Evolutionary conservation across 2,113 vertebrate species (phyloP).

Genomic region (Gracilinanus agilis): DNA sequence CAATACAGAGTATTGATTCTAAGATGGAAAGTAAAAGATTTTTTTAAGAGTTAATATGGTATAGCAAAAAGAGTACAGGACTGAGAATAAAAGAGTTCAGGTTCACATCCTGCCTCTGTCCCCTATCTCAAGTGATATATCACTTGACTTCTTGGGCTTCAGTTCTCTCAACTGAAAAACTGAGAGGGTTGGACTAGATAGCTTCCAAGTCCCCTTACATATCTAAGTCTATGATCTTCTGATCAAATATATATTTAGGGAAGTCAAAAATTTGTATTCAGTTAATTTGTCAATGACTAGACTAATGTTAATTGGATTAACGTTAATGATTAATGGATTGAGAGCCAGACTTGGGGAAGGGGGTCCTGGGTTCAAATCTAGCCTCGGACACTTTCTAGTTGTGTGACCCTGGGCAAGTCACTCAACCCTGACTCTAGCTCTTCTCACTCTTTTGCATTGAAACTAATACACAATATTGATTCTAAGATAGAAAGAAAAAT

Average conservation of each 20-base stretch:
- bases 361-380: too few species aligned
- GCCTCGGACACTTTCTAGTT: too few species aligned
- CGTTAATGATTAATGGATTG: too few species aligned
- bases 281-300: neutral
- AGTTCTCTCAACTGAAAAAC: neutral
- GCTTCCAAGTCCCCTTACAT: neutral
- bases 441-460: too few species aligned
- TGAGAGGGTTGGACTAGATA: neutral
- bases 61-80: neutral
- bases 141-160: neutral
- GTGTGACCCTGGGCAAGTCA: too few species aligned
- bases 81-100: neutral
- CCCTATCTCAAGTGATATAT: neutral
- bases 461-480: too few species aligned
- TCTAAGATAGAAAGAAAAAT: too few species aligned
- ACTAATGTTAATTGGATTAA: too few species aligned
- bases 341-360: too few species aligned
- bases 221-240: neutral
- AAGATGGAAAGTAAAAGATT: too few species aligned
- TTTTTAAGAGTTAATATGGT: neutral
- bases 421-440: too few species aligned
- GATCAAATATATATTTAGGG: neutral
- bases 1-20: too few species aligned
- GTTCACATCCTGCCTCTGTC: neutral
- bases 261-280: constrained; percentile 16